Evolutionary conservation across 2,797 vertebrate species (phyloP).

Genomic region (Anabacerthia variegaticeps): DNA sequence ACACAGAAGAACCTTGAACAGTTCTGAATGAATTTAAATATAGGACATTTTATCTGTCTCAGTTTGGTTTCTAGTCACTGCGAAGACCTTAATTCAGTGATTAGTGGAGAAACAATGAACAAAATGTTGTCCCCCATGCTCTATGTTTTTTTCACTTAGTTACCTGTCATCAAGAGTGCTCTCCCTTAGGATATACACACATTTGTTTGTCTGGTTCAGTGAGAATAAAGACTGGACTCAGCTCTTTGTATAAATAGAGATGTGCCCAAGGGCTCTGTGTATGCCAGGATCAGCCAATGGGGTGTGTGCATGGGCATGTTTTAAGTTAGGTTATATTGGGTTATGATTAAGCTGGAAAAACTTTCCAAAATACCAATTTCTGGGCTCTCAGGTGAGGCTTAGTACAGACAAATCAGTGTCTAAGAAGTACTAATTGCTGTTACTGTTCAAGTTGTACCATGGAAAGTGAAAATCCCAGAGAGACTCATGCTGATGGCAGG

Average conservation of each 20-base stretch:
- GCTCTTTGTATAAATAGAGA: accelerated
- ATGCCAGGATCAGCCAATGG: not conserved
- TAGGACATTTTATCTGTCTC: not conserved
- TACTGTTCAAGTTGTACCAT: not conserved
- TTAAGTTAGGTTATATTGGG: not conserved
- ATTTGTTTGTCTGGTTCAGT: not conserved
- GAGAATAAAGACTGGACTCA: not conserved
- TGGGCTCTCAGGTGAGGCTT: not conserved
- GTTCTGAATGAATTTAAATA: not conserved
- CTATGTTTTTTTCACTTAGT: not conserved
- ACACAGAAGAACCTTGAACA: not conserved
- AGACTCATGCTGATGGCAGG: not conserved
- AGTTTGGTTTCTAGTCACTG: not conserved
- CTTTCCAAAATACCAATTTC: not conserved
- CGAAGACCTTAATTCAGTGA: not conserved
- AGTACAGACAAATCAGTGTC: not conserved
- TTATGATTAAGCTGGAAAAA: not conserved
- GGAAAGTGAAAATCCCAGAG: not conserved
- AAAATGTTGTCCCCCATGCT: not conserved
- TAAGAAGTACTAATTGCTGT: not conserved
- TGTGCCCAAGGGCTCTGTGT: accelerated
- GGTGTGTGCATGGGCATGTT: not conserved
- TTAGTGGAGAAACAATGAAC: not conserved
- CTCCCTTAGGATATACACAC: not conserved
- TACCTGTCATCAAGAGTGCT: not conserved